A percentile compares a stretch with the other conserved stretches of the same genome.
These are phyloP conservation scores for Apotomis turbidana DNA, from an alignment of 2,888 invertebrate genomes.

Conservation along the genomic window DNA sequence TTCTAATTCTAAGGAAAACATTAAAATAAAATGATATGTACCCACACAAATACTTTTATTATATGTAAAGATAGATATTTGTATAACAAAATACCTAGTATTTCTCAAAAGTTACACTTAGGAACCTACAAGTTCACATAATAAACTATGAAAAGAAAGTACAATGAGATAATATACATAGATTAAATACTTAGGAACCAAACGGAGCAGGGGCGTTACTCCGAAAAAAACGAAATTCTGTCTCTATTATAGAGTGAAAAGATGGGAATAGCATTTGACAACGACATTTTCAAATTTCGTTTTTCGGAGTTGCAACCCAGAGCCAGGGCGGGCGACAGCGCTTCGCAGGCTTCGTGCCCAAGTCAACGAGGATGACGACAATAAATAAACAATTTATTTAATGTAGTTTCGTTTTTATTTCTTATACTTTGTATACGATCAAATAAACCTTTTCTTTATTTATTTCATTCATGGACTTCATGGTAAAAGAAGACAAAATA, in stretches of 20 bases:
- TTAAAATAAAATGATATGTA: constrained; percentile 5
- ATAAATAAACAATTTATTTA: too few relatives aligned
- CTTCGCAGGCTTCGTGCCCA: background rate
- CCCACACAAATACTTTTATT: constrained; percentile 49
- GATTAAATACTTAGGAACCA: constrained; percentile 18
- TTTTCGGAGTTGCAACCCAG: too few relatives aligned
- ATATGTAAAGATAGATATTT: constrained; percentile 42
- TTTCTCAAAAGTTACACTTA: constrained; percentile 45
- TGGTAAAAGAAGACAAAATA: too few relatives aligned
- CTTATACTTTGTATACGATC: background rate
- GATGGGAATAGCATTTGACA: too few relatives aligned
- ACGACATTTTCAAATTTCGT: too few relatives aligned
- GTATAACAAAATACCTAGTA: constrained; percentile 47
- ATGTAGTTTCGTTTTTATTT: too few relatives aligned
- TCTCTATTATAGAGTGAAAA: too few relatives aligned
- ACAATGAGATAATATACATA: constrained; percentile 16
- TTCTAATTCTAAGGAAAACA: too few relatives aligned
- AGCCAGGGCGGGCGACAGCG: too few relatives aligned
- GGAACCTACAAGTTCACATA: constrained; percentile 24
- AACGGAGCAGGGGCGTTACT: background rate
- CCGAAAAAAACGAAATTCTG: too few relatives aligned
- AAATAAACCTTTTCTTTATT: background rate
- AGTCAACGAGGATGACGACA: constrained; percentile 6
- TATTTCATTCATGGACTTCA: too few relatives aligned
- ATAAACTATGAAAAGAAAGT: constrained; percentile 22